Evolutionary conservation across 1,140 invertebrate genomes (phyloP).

Genomic region (Hermetia illucens): DNA sequence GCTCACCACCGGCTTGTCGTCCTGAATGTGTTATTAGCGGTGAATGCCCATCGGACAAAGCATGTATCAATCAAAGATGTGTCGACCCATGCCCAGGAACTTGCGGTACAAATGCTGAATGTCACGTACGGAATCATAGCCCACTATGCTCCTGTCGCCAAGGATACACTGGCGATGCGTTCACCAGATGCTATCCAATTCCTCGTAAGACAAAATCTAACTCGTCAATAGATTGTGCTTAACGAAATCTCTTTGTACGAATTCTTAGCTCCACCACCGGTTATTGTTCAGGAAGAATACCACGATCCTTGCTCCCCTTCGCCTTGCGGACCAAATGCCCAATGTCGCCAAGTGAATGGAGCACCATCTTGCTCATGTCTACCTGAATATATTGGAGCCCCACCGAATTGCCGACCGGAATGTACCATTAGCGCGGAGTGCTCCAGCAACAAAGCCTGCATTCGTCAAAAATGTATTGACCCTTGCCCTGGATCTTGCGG

Average conservation of each 20-base stretch:
- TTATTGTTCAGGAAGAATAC: constrained; percentile 30
- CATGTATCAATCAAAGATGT: constrained; percentile 57
- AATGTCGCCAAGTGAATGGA: constrained; percentile 54
- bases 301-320: constrained; percentile 57
- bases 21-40: constrained; percentile 49
- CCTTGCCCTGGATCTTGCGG: constrained; percentile 74
- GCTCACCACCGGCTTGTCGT: constrained; percentile 48
- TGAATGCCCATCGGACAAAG: constrained; percentile 46
- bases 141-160: constrained; percentile 49
- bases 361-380: constrained; percentile 68
- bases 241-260: not conserved
- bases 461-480: constrained; percentile 71
- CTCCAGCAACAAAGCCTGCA: constrained; percentile 58
- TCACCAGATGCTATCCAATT: constrained; percentile 40
- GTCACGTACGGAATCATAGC: constrained; percentile 52
- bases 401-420: constrained; percentile 68
- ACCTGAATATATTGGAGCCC: constrained; percentile 54
- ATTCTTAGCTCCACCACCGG: constrained; percentile 15
- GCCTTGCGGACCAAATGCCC: constrained; percentile 56
- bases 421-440: constrained; percentile 75
- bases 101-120: constrained; percentile 53
- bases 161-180: constrained; percentile 51
- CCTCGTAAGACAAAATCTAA: constrained; percentile 40
- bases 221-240: constrained; percentile 40
- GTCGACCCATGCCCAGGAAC: constrained; percentile 48